Percentiles rank a stretch among this genome's conserved stretches.
Evolutionary conservation across 2,797 vertebrate species (phyloP).

Genomic region (Geotria australis): DNA sequence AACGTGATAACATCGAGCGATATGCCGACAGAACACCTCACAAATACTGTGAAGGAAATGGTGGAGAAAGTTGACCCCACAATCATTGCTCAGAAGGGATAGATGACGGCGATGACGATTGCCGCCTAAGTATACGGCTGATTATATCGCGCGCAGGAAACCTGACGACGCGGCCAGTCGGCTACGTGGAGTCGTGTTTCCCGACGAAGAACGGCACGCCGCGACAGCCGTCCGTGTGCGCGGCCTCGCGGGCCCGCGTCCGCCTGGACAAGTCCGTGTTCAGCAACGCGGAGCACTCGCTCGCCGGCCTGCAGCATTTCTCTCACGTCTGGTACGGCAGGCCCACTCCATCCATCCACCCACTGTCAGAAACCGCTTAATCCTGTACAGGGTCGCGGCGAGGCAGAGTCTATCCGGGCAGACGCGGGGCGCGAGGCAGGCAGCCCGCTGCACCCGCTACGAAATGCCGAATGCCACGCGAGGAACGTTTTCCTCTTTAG

Average conservation of each 20-base stretch:
- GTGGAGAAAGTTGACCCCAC: too few species aligned
- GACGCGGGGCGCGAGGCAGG: too few species aligned
- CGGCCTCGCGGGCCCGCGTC: conserved; percentile 28
- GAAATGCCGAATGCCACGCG: not conserved
- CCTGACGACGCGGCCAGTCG: conserved; percentile 36
- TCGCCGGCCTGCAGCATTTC: conserved; percentile 40
- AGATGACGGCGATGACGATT: too few species aligned
- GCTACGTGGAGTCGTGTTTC: conserved; percentile 46
- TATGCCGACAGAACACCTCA: too few species aligned
- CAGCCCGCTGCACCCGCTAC: too few species aligned
- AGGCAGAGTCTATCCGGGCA: too few species aligned
- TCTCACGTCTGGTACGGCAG: conserved; percentile 39
- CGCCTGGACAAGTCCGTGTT: conserved; percentile 27
- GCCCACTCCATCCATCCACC: conserved; percentile 3
- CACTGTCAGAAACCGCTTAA: too few species aligned
- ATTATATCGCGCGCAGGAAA: conserved; percentile 14
- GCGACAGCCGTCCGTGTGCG: conserved; percentile 39
- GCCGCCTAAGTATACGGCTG: too few species aligned
- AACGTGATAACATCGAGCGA: too few species aligned
- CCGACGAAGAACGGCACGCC: conserved; percentile 42
- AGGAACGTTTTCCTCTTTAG: conserved; percentile 2
- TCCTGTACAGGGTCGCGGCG: too few species aligned
- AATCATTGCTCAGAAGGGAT: too few species aligned
- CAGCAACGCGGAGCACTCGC: conserved; percentile 41
- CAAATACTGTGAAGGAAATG: too few species aligned